Evolutionary conservation across 2,888 invertebrate genomes (phyloP), one percentile per base, ranked within the genome.

Genomic region (Tachystola acroxantha): DNA sequence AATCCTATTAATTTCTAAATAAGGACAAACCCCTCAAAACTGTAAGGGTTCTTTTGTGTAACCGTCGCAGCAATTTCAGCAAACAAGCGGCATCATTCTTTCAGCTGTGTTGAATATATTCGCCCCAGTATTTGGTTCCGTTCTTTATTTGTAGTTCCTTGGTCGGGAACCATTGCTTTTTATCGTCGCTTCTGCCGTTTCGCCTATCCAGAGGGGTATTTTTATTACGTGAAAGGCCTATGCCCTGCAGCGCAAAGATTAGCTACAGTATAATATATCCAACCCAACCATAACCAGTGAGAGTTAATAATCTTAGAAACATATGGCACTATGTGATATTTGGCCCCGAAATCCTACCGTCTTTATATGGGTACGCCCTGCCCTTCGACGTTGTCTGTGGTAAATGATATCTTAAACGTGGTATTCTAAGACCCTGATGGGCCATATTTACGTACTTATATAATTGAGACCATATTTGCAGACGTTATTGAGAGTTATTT

Each of bases 1-100:
- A 33, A 36, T 34, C 36, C 40, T 31, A 40, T 33, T 37, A 33
- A 37, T 35, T 35, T 41, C 36, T 35, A 35, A 43, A 42, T 26
- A 24, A 35, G 28, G 9, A 26, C 20, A 19, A 38, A 34, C 27
- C 19, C n/a, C 13, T 28, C 30, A 24, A 35, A 22, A 39, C 22
- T 16, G 25, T 34, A 19, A 25, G 25, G 24, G 14, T 25, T 14
- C 24, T 24, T 40, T 40, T 39, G 32, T 35, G 10, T 9, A 20
- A 25, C 25, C 12, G 26, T 9, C 32, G 26, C 16, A 28, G 34
- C 39, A 32, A 32, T 35, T 40, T 36, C 10, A 14, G 25, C 25
- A 32, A 36, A 40, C 36, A 36, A 36, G 25, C 24, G 13, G 7
- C 34, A 35, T 32, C 32, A 16, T 31, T 10, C 9, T 31, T 16